Evolutionary conservation across 2,797 vertebrate species (phyloP), one percentile per base, ranked within the genome.

Genomic region (Dendrocincla tyrannina): DNA sequence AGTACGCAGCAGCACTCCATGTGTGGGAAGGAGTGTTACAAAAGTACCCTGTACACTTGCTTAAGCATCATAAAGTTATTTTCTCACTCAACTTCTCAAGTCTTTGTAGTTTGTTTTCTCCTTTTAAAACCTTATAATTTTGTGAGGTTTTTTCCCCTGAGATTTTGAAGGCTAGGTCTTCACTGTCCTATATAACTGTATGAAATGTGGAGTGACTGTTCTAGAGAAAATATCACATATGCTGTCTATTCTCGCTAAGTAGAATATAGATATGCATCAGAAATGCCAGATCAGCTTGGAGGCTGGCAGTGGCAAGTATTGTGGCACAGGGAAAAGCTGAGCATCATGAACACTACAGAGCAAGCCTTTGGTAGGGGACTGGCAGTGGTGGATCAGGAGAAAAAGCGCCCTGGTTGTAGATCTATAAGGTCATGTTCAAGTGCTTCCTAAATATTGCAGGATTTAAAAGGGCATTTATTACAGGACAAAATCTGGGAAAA

Each of bases 1-100:
- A 3, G 25, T 23, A 30, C 1, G 0, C 12, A n/a, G n/a, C n/a
- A 20, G 23, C n/a, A 15, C 33, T 27, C 17, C 1, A 0, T 41
- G 23, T 0, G 0, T 44, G 30, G 39, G 66, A 59, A 79, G 16
- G 18, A 58, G 4, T n/a, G 12, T 22, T 64, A 28, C 18, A 75
- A 58, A 80, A 28, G 7, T 50, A 32, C 11, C 4, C 12, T 49
- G 8, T 14, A 60, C 46, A 47, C 24, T 81, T 42, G 9, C 39
- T 89, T 44, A 86, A 7, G 6, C 25, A 73, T 33, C 22, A 22
- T 17, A 16, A 70, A 49, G 8, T 53, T 56, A n/a, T 70, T 39
- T 76, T 92, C 85, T 47, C 52, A 63, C 70, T 25, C 16, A 73
- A 5, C 10, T 83, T 87, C 27, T 56, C 24, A 30, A 59, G 19